Conservation (phyloP, 2,797 vertebrate species). For the Pantherophis vulpinus region DNA sequence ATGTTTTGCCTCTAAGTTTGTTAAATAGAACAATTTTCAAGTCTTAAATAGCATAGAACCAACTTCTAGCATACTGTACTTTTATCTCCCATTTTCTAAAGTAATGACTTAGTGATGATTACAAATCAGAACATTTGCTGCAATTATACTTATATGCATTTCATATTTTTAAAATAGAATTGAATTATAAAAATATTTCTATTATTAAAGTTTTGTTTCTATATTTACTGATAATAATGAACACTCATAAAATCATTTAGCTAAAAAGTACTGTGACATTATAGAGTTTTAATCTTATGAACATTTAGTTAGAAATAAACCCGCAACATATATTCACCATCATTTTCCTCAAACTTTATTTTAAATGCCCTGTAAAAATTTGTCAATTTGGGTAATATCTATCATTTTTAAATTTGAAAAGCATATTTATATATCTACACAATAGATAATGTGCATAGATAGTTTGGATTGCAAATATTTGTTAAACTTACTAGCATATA, state of each 20-base stretch:
- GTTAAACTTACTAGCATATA: background rate
- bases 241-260: background rate
- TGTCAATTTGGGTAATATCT: background rate
- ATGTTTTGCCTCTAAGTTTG: constrained; percentile 8
- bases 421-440: background rate
- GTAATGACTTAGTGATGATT: constrained; percentile 6
- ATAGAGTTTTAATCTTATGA: background rate
- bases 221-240: background rate
- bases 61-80: background rate
- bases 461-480: background rate
- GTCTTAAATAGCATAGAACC: background rate
- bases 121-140: background rate
- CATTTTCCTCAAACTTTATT: background rate
- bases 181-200: background rate
- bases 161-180: background rate
- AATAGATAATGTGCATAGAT: background rate
- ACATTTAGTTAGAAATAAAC: background rate
- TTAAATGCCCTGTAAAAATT: background rate
- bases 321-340: background rate
- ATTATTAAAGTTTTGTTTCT: background rate
- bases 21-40: background rate
- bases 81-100: background rate
- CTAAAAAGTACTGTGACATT: background rate
- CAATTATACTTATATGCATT: background rate
- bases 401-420: background rate